Conservation (phyloP, 2,113 vertebrate species). For the Dinomys branickii region DNA sequence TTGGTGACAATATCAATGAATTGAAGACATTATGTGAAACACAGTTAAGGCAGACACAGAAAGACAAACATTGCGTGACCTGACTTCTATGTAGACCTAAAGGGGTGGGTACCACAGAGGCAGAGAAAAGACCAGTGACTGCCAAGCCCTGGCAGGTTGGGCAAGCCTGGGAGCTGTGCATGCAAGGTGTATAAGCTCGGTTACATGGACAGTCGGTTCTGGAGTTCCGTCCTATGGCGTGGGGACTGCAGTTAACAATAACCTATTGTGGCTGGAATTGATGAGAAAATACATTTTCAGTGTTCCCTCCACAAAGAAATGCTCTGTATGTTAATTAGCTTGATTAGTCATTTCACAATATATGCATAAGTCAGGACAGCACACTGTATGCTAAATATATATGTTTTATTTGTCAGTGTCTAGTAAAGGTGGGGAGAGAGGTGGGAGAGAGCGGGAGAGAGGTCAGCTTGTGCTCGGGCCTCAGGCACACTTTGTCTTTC, state of each 20-base stretch:
- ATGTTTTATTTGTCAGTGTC: background rate
- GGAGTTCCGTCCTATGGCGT: background rate
- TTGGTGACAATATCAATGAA: background rate
- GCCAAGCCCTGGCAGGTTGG: no score
- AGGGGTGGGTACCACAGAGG: background rate
- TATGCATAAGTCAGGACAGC: background rate
- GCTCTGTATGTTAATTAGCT: background rate
- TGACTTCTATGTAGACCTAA: background rate
- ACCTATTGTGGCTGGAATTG: background rate
- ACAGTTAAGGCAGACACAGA: background rate
- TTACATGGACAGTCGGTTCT: background rate
- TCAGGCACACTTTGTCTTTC: constrained; percentile 42
- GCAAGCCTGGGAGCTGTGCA: background rate
- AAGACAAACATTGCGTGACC: background rate
- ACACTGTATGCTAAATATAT: background rate
- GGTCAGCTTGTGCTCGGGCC: background rate
- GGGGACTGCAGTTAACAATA: background rate
- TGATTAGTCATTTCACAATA: background rate
- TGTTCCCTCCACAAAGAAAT: background rate
- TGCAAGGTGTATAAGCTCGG: background rate
- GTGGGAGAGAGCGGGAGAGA: background rate
- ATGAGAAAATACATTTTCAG: background rate
- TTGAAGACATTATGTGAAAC: background rate
- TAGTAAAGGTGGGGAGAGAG: background rate
- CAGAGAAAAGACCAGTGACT: background rate